Percentiles rank a stretch among this genome's conserved stretches.
phyloP scores from a whole-genome alignment of 1,140 invertebrate genomes.

The Sesamia nonagrioides region DNA sequence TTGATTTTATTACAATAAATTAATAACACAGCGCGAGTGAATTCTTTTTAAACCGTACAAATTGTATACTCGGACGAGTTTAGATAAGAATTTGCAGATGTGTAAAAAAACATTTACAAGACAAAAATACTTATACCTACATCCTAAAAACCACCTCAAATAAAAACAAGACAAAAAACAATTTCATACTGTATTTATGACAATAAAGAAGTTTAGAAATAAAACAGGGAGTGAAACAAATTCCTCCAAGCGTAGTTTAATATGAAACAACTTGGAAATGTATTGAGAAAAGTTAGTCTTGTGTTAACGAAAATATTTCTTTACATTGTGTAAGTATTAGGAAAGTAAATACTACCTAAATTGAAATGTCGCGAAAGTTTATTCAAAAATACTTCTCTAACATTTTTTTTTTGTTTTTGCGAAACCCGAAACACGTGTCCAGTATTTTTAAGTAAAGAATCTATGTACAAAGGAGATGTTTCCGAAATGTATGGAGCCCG shows the following conservation, averaged over 20 bases:
- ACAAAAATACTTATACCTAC: no score
- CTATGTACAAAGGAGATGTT: no score
- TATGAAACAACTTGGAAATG: constrained; percentile 16
- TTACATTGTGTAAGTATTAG: constrained; percentile 5
- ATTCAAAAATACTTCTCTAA: no score
- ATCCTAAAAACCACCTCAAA: background rate
- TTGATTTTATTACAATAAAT: no score
- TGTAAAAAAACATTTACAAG: no score
- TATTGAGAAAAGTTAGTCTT: constrained; percentile 16
- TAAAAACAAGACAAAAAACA: background rate
- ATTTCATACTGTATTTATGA: constrained; percentile 9
- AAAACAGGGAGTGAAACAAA: background rate
- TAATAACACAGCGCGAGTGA: no score
- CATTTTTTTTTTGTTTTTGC: no score
- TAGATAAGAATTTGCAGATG: background rate
- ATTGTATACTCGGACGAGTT: background rate
- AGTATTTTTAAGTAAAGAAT: no score
- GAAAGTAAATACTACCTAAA: background rate
- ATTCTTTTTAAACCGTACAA: no score
- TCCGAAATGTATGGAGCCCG: no score
- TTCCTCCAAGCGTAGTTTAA: constrained; percentile 29
- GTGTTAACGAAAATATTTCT: background rate
- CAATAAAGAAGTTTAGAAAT: background rate
- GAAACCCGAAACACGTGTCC: no score
- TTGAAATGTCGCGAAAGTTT: background rate